Percentiles rank a stretch among this genome's conserved stretches.
Evolutionary conservation across 2,888 invertebrate species (phyloP).

Genomic region (Cordilura impudica): DNA sequence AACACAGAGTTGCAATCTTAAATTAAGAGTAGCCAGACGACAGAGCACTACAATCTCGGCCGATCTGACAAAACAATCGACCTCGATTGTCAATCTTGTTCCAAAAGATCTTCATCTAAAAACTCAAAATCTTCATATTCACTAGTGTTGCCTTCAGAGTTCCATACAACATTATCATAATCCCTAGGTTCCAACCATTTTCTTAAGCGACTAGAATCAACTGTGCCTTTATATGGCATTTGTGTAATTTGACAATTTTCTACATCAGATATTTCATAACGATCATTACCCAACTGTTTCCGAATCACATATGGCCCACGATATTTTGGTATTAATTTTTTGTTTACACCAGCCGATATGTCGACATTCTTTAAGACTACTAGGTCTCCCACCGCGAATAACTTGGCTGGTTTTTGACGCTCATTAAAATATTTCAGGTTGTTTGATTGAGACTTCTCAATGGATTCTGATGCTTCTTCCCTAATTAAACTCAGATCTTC

Average conservation of each 20-base stretch:
- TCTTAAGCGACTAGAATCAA: conserved; percentile 30
- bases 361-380: conserved; percentile 21
- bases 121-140: conserved; percentile 30
- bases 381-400: neutral
- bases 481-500: conserved; percentile 13
- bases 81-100: conserved; percentile 37
- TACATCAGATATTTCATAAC: conserved; percentile 7
- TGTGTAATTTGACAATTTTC: conserved; percentile 21
- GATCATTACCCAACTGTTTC: no score
- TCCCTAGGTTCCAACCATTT: conserved; percentile 29
- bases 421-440: conserved; percentile 28
- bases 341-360: conserved; percentile 13
- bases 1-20: no score
- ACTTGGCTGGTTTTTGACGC: conserved; percentile 27
- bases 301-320: conserved; percentile 43
- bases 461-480: conserved; percentile 13
- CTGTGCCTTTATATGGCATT: no score
- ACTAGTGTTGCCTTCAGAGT: conserved; percentile 32
- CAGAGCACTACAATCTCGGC: conserved; percentile 28
- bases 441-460: conserved; percentile 22
- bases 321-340: conserved; percentile 30
- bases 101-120: conserved; percentile 28
- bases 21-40: no score
- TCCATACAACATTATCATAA: neutral
- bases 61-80: conserved; percentile 46